Percentiles rank a stretch among this genome's conserved stretches.
These are phyloP conservation scores for Fragum whitleyi DNA, from an alignment of 2,888 invertebrate species.

Conservation along the genomic window DNA sequence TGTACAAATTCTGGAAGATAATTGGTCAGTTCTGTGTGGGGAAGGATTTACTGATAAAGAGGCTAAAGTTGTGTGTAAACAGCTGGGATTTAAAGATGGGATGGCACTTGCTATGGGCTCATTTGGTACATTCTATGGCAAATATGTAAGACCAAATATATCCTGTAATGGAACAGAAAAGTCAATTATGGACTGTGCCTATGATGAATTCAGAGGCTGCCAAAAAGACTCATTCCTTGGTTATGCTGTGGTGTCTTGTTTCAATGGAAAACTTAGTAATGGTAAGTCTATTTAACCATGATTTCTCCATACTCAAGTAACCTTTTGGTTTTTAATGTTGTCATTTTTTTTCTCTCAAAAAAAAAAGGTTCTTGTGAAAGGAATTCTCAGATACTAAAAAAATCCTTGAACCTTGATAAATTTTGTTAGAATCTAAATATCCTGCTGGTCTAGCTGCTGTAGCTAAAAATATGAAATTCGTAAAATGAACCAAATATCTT, in stretches of 20 bases:
- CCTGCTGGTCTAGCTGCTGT: too few species aligned
- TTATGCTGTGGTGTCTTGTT: conserved; percentile 77
- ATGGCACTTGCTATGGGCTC: conserved; percentile 72
- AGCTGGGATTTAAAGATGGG: conserved; percentile 68
- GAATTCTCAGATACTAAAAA: too few species aligned
- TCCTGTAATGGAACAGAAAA: conserved; percentile 71
- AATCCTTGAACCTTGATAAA: too few species aligned
- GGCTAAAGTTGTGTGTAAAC: conserved; percentile 73
- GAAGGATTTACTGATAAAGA: conserved; percentile 74
- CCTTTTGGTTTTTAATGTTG: too few species aligned
- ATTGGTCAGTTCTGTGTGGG: conserved; percentile 76
- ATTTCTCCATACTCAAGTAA: too few species aligned
- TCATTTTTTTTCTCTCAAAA: too few species aligned
- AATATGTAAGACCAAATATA: conserved; percentile 70
- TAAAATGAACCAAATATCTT: too few species aligned
- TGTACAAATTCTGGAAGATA: conserved; percentile 69
- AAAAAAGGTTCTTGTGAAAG: too few species aligned
- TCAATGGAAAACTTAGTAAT: conserved; percentile 69
- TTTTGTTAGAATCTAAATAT: too few species aligned
- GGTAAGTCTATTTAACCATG: conserved; percentile 48
- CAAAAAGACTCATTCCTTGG: conserved; percentile 69
- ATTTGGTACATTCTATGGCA: conserved; percentile 70
- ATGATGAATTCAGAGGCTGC: conserved; percentile 68
- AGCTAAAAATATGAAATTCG: too few species aligned
- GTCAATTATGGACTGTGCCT: conserved; percentile 69